phyloP scores from a whole-genome alignment of 2,113 vertebrate species.

The Anolis sagrei region DNA sequence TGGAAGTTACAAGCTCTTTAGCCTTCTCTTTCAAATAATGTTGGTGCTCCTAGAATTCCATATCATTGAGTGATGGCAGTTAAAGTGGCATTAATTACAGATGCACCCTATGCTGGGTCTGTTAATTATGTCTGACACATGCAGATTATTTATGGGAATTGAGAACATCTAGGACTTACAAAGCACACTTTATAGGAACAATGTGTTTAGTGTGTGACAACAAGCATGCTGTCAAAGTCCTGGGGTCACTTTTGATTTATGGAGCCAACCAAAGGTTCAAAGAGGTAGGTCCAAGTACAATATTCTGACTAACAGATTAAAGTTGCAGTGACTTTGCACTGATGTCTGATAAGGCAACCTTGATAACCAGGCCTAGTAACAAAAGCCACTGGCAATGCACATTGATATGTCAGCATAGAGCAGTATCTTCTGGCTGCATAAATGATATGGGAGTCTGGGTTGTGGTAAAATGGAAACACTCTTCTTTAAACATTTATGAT shows the following conservation, averaged over 20 bases:
- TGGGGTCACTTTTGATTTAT: background rate
- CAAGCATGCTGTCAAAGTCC: background rate
- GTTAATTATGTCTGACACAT: background rate
- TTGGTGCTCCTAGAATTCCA: too few relatives aligned
- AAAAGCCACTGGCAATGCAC: background rate
- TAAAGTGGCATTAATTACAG: too few relatives aligned
- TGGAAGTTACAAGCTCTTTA: too few relatives aligned
- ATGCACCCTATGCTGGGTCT: too few relatives aligned
- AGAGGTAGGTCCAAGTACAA: background rate
- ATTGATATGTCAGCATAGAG: background rate
- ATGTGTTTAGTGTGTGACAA: background rate
- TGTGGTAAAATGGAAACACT: constrained; percentile 7
- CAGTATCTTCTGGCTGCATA: background rate
- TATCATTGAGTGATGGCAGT: too few relatives aligned
- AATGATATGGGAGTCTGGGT: background rate
- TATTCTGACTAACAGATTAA: background rate
- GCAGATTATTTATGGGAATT: background rate
- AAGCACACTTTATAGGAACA: background rate
- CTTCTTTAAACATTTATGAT: constrained; percentile 34
- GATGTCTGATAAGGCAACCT: background rate
- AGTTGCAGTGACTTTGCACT: background rate
- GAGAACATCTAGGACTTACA: background rate
- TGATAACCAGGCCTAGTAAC: background rate
- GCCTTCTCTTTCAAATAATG: too few relatives aligned
- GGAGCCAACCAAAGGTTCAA: too few relatives aligned